Conservation (phyloP, 2,797 vertebrate species). For the Muraenolepis orangiensis region DNA sequence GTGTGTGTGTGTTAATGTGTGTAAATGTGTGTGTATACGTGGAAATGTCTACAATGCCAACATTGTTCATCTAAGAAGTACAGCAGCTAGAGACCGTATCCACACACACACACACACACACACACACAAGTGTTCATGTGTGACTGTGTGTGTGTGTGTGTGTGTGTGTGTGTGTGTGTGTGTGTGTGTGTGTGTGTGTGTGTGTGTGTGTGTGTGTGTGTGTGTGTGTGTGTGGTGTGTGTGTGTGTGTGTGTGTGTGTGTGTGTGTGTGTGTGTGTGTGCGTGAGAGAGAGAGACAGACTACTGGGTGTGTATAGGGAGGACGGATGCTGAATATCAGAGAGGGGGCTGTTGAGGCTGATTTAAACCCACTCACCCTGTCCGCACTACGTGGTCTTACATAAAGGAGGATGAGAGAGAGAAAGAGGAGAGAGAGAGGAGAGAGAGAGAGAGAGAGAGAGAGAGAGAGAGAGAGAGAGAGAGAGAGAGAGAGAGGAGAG, state of each 20-base stretch:
- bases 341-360: conserved; percentile 25
- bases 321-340: background rate
- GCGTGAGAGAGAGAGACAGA: too few species aligned
- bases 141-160: conserved; percentile 17
- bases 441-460: background rate
- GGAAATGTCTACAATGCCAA: conserved; percentile 19
- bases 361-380: conserved; percentile 38
- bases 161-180: conserved; percentile 4
- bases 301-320: conserved; percentile 8
- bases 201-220: background rate
- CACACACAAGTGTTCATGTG: conserved; percentile 20
- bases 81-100: background rate
- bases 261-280: background rate
- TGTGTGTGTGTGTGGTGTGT: conserved; percentile 12
- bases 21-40: background rate
- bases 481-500: conserved; percentile 1
- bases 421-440: conserved; percentile 3
- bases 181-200: conserved; percentile 10
- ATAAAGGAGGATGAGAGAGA: conserved; percentile 19
- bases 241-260: conserved; percentile 22
- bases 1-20: background rate
- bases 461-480: background rate
- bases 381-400: conserved; percentile 25
- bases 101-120: too few species aligned
- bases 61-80: background rate